Evolutionary conservation across 2,113 vertebrate genomes (phyloP).

Genomic region (Eidolon helvum): DNA sequence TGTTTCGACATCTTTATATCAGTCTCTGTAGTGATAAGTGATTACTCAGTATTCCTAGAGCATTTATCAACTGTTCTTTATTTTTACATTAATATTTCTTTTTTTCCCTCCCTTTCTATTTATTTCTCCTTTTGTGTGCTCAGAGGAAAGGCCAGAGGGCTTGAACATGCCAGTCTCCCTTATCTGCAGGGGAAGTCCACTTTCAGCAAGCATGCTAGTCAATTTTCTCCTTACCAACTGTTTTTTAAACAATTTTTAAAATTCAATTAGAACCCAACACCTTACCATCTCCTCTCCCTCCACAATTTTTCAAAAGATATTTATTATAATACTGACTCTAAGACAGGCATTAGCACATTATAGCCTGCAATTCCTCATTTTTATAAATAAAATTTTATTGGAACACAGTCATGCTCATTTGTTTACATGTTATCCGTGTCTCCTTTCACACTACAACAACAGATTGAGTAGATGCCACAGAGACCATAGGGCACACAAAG

Average conservation of each 20-base stretch:
- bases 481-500: neutral
- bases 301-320: neutral
- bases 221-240: neutral
- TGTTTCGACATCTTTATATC: neutral
- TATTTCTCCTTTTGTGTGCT: neutral
- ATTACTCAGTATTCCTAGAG: neutral
- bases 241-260: neutral
- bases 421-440: neutral
- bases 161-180: neutral
- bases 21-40: neutral
- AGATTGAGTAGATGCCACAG: neutral
- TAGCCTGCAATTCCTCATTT: neutral
- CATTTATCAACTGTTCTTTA: neutral
- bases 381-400: neutral
- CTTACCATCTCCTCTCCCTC: neutral
- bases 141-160: neutral
- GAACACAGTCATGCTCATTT: neutral
- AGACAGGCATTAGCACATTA: neutral
- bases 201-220: neutral
- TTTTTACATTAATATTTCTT: neutral
- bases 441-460: neutral
- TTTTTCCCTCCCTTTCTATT: neutral
- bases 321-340: neutral
- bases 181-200: neutral
- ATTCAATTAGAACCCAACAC: neutral